Evolutionary conservation across 2,888 invertebrate species (phyloP), one percentile per base, ranked within the genome.

Genomic region (Perithous albicinctus): DNA sequence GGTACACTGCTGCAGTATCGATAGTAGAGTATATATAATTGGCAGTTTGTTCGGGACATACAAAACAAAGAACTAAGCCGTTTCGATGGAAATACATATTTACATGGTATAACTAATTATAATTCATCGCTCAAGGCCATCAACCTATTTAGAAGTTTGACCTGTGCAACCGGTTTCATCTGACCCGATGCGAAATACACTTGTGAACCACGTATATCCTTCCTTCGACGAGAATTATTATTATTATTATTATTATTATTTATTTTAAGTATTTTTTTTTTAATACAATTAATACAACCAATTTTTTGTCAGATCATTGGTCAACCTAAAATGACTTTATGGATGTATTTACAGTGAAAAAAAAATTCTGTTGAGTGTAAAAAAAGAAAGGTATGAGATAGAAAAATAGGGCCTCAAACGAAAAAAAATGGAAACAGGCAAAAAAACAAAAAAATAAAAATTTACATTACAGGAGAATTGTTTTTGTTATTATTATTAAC

Each of bases 111-210:
- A 63, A 38, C 23, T 23, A 38, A 20, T 63, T 80, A 80, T 80
- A 83, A 84, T 87, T 85, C 83, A 87, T 85, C 85, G 86, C 87
- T 86, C 88, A 90, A 90, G 89, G 89, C 80, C 87, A 83, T 56
- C 73, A 78, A 82, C 79, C 80, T 84, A 80, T 77, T 78, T 73
- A 78, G 78, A n/a, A 86, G 84, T 75, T 75, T 78, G 85, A 82
- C 78, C 75, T 70, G 84, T 80, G 78, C 85, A 89, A 90, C 89
- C 88, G 87, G 88, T 89, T 89, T 64, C 80, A 84, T 85, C 67
- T 69, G 70, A 66, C 74, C 5, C 7, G 12, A 56, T 38, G 23
- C 64, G 77, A 41, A 63, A 69, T 61, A 67, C 64, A 12, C 18
- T 43, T 51, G 61, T 38, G 35, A 64, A 75, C 43, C 38, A 26